Conservation (phyloP, 2,888 invertebrate species). For the Poecilus cupreus region DNA sequence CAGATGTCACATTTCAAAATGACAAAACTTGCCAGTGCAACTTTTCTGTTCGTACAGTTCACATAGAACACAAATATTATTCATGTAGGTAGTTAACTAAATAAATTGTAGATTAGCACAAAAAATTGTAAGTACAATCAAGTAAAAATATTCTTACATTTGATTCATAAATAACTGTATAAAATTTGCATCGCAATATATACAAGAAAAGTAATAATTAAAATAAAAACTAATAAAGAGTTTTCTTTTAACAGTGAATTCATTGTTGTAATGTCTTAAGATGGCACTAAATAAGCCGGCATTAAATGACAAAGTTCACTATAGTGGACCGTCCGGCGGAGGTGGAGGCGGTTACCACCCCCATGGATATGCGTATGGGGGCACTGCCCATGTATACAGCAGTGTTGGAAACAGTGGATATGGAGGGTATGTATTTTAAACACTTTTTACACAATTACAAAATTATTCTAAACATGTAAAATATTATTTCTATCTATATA, state of each 20-base stretch:
- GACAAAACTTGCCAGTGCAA: neutral
- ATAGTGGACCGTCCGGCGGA: conserved; percentile 36
- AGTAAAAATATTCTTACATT: no score
- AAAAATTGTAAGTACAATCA: neutral
- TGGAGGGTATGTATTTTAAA: conserved; percentile 12
- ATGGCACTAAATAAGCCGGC: conserved; percentile 21
- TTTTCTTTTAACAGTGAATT: no score
- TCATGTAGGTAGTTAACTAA: neutral
- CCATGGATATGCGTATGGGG: neutral
- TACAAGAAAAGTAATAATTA: no score
- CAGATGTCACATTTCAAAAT: neutral
- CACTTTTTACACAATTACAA: no score
- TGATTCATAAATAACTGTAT: no score
- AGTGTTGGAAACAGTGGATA: conserved; percentile 45
- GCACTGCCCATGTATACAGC: conserved; percentile 34
- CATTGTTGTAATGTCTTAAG: neutral
- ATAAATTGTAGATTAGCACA: neutral
- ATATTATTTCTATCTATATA: no score
- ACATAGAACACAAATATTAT: neutral
- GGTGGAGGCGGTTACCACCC: conserved; percentile 11
- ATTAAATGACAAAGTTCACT: conserved; percentile 44
- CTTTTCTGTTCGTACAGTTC: neutral
- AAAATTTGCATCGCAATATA: no score
- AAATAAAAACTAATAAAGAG: no score
- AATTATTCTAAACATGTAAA: no score